Base-by-base conservation (phyloP, 2,113 vertebrate species). In the Camelus bactrianus region DNA sequence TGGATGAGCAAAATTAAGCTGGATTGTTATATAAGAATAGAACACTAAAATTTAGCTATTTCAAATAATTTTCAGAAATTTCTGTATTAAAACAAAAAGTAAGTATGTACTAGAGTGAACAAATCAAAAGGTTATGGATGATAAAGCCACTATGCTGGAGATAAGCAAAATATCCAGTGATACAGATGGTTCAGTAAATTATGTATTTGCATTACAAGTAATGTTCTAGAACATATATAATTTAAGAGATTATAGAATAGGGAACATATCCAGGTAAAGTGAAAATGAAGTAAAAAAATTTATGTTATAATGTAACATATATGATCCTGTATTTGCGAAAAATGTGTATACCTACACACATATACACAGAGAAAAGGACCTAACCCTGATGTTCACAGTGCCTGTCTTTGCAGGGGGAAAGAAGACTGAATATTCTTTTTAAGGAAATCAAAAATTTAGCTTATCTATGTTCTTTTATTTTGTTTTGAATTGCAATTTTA, bases 21-120 rank as follows among this genome's bases (percentile, higher is more conserved):
- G 46, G 14, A 7, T 85, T 88, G 8, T 50, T 80, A 70, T 70
- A 30, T 67, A 73, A 89, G 5, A 22, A 80, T 76, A 52, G 10
- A 80, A n/a, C 89, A 22, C 64, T 52, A 81, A 83, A 52, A 28
- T 80, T 80, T 93, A 35, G 1, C 20, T 80, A 84, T 77, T 93
- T 84, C 38, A 76, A 91, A 54, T 85, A 89, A 81, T 75, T 81
- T 93, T 94, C 30, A 94, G 69, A 93, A 75, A 67, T 72, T 26
- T 93, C 4, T 75, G 1, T 84, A 52, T 24, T 91, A 75, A 85
- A 19, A 54, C 76, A 95, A 91, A 93, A 91, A 72, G 13, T 76
- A 87, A 73, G 42, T 84, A 54, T 38, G 1, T 76, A 30, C 16
- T 80, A 89, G 12, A 69, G 73, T 91, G 52, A 76, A 54, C 22